These are phyloP conservation scores for pig (Sus scrofa) DNA, from an alignment of 2,113 vertebrate genomes.

Conservation along the genomic window T2T-Sscrofa CM000830.6:16398001-16398500, in stretches of 20 bases:
- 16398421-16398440: too few relatives aligned
- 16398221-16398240: conserved; percentile 16
- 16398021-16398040: conserved; percentile 34
- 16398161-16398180: conserved; percentile 44
- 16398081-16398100: conserved; percentile 44
- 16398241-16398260: neutral
- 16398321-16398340: too few relatives aligned
- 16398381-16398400: too few relatives aligned
- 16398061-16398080: conserved; percentile 21
- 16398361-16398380: too few relatives aligned
- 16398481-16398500: too few relatives aligned
- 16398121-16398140: neutral
- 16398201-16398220: conserved; percentile 46
- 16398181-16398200: neutral
- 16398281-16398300: too few relatives aligned
- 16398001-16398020: neutral
- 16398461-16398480: too few relatives aligned
- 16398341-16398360: too few relatives aligned
- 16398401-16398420: too few relatives aligned
- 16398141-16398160: conserved; percentile 28
- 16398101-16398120: neutral
- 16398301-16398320: too few relatives aligned
- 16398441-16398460: too few relatives aligned
- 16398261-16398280: too few relatives aligned
- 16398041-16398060: neutral